Base-by-base conservation (phyloP, 2,888 invertebrate genomes). In the Pseudoips prasinana region DNA sequence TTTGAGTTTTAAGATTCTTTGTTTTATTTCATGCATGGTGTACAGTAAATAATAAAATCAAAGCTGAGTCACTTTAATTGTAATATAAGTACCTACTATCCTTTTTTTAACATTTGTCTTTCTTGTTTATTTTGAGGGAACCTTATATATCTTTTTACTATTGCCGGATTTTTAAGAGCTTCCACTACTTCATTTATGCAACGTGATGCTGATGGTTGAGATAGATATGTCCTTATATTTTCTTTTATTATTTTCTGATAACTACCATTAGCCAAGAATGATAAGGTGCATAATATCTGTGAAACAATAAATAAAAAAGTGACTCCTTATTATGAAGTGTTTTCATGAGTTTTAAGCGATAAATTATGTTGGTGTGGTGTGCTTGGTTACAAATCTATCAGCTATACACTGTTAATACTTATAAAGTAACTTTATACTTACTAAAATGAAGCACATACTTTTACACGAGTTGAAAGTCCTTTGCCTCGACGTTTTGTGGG, bases 51-150 rank as follows among this genome's bases (percentile, higher is more conserved):
- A 4, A 22, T n/a, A 10, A 22, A 29, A 22, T 22, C 10, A 18
- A 20, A 25, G 25, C 3, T 3, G 14, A 14, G 10, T 25, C 11
- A 10, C 25, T 10, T 25, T 17, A 20, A 11, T 22, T 22, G 22
- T 29, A 29, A 22, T 29, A 22, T 10, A 29, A 7, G 7, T 8
- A 11, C 29, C 7, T 4, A 11, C 25, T n/a, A n/a, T n/a, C 25
- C 11, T 25, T 25, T 11, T 11, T 25, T 25, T 14, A 25, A n/a
- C 8, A 14, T 14, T 11, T 14, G 14, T 8, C 25, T 2, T 11
- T 14, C 25, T 11, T 14, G 14, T 14, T 7, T 14, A 14, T 25
- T 25, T 11, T 25, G 25, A n/a, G 25, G 25, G 10, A 14, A 25
- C 25, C 14, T 14, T 25, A 25, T 14, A 25, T 25, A 25, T 25